Evolutionary conservation across 2,888 invertebrate species (phyloP).

Genomic region (Prosapia bicincta): DNA sequence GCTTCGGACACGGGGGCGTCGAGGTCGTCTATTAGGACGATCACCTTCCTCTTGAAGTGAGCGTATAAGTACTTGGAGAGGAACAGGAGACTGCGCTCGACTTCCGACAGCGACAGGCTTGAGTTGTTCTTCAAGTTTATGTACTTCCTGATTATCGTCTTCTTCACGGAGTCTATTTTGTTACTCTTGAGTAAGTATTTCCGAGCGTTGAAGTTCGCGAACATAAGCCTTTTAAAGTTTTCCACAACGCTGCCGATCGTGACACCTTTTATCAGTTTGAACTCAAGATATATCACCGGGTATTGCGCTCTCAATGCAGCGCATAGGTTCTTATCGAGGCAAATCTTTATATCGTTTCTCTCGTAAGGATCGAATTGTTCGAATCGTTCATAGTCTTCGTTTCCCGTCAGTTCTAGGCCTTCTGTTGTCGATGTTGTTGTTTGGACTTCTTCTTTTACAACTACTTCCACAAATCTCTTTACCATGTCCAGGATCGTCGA

Average conservation of each 20-base stretch:
- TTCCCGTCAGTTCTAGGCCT: neutral
- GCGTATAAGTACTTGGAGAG: neutral
- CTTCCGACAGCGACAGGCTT: neutral
- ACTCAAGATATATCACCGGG: neutral
- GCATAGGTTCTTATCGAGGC: neutral
- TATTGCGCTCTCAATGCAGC: neutral
- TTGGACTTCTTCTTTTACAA: neutral
- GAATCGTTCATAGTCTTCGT: neutral
- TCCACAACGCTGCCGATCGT: neutral
- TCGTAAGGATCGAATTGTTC: neutral
- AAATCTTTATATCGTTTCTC: neutral
- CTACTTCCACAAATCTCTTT: neutral
- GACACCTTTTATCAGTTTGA: neutral
- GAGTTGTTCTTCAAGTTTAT: neutral
- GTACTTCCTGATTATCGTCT: neutral
- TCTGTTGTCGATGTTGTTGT: neutral
- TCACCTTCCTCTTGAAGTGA: neutral
- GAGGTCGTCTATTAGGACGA: neutral
- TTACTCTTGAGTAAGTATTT: neutral
- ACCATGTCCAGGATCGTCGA: neutral
- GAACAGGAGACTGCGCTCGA: neutral
- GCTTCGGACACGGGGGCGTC: neutral
- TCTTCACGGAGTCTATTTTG: neutral
- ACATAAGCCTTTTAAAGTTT: neutral
- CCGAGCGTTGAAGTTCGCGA: neutral